These are phyloP conservation scores for Lasius fuliginosus DNA, from an alignment of 2,888 invertebrate species.

Conservation along the genomic window DNA sequence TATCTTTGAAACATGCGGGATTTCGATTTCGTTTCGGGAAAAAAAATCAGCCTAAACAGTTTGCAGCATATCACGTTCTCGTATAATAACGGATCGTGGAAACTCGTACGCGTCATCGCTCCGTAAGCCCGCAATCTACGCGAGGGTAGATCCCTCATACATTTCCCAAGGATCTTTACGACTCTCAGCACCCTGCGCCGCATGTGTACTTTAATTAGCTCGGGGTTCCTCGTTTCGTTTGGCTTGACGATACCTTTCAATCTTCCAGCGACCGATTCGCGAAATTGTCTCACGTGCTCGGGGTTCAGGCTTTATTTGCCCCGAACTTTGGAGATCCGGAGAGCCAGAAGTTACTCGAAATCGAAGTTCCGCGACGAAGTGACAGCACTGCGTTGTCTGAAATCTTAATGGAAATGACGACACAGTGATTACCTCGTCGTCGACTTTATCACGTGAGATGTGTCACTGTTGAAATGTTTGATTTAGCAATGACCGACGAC, in stretches of 20 bases:
- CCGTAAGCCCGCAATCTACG: conserved; percentile 58
- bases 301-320: conserved; percentile 67
- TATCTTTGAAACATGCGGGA: neutral
- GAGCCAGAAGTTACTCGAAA: conserved; percentile 57
- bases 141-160: conserved; percentile 55
- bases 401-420: conserved; percentile 71
- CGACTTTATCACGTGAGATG: conserved; percentile 37
- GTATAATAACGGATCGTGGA: conserved; percentile 61
- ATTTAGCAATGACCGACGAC: conserved; percentile 28
- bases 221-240: conserved; percentile 56
- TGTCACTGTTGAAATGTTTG: conserved; percentile 43
- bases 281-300: conserved; percentile 74
- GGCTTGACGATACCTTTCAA: conserved; percentile 38
- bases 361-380: conserved; percentile 59
- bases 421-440: conserved; percentile 58
- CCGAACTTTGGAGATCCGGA: conserved; percentile 63
- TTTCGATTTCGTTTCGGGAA: conserved; percentile 8
- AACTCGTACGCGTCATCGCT: conserved; percentile 51
- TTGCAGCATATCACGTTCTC: conserved; percentile 39
- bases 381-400: conserved; percentile 57
- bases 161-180: conserved; percentile 59
- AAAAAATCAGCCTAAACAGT: conserved; percentile 47
- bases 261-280: conserved; percentile 54
- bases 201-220: conserved; percentile 74
- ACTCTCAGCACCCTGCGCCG: conserved; percentile 45